Conservation (phyloP, 2,797 vertebrate genomes). For the Scarus forsteni region DNA sequence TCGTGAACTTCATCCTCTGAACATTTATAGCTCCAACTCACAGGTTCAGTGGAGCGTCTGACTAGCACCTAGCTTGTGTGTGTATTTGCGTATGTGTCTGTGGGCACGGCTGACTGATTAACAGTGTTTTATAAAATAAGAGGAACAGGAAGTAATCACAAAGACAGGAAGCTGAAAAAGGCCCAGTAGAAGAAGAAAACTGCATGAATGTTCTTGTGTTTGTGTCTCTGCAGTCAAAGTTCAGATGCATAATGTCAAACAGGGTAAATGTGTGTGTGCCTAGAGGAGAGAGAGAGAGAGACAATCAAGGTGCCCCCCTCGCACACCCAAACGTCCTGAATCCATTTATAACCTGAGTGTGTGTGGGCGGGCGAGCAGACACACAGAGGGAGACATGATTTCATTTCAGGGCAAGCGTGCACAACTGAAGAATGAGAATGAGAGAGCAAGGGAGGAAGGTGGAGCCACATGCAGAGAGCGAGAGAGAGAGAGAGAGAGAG, state of each 20-base stretch:
- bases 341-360: slow-evolving; percentile 19
- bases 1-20: no score
- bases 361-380: slow-evolving; percentile 3
- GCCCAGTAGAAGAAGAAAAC: background rate
- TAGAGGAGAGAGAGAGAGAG: background rate
- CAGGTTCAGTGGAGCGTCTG: no score
- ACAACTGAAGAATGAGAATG: slow-evolving; percentile 49
- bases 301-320: slow-evolving; percentile 54
- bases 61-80: background rate
- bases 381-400: slow-evolving; percentile 58
- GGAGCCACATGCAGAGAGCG: background rate
- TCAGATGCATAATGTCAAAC: slow-evolving; percentile 12
- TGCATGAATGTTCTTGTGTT: slow-evolving; percentile 1
- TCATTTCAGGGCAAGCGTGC: slow-evolving; percentile 51
- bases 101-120: background rate
- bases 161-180: slow-evolving; percentile 37
- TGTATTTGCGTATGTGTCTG: background rate
- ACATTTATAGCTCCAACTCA: no score
- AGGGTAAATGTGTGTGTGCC: background rate
- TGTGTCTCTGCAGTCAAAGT: slow-evolving; percentile 3
- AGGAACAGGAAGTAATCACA: slow-evolving; percentile 26
- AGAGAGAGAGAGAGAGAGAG: background rate
- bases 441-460: slow-evolving; percentile 16
- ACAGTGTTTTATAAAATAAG: background rate
- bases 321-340: slow-evolving; percentile 15